Base-by-base conservation (phyloP, 2,888 invertebrate genomes). In the Metacarcinus magister region DNA sequence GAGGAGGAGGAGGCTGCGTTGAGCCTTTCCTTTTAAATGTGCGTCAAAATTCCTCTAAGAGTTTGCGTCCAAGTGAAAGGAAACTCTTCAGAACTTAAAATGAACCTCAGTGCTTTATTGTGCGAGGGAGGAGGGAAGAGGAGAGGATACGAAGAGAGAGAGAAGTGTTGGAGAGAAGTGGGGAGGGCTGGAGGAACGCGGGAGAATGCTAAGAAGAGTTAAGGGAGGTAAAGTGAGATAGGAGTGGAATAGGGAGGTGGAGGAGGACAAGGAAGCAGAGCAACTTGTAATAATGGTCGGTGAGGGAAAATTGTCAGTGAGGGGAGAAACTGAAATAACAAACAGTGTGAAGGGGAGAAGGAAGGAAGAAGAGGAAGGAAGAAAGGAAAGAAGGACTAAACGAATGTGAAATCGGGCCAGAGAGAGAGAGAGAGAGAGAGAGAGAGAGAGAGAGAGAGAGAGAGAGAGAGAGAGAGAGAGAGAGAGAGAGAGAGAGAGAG, bases 281-380 rank as follows among this genome's bases (percentile, higher is more conserved):
- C 32, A 87, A 87, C 87, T 87, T 16, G 87, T 87, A 87, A 87
- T 87, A 87, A 87, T 87, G 39, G 87, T 87, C 87, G 87, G 39
- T 87, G 39, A 0, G 87, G 2, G 87, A 87, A 39, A 87, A 87
- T 87, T 87, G 87, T 87, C 87, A 39, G 39, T 75, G n/a, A 28
- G 46, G 91, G 91, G 44, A 91, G 46, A n/a, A 48, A 48, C 16
- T 8, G 91, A 48, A 91, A 87, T 44, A 48, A 91, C n/a, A 48
- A 91, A 91, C 46, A 28, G 91, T 16, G 10, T 91, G 91, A 13
- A 48, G 91, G 39, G 43, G 39, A 39, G 39, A 39, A n/a, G 44
- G n/a, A 46, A n/a, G 91, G 23, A 46, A 0, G 91, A 0, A 23
- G 19, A 32, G 44, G 91, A 7, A 44, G 19, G 91, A 16, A 23